Percentiles rank a stretch among this genome's conserved stretches.
These are phyloP conservation scores for Prionailurus viverrinus DNA, from an alignment of 2,113 vertebrate genomes.

Conservation along the genomic window DNA sequence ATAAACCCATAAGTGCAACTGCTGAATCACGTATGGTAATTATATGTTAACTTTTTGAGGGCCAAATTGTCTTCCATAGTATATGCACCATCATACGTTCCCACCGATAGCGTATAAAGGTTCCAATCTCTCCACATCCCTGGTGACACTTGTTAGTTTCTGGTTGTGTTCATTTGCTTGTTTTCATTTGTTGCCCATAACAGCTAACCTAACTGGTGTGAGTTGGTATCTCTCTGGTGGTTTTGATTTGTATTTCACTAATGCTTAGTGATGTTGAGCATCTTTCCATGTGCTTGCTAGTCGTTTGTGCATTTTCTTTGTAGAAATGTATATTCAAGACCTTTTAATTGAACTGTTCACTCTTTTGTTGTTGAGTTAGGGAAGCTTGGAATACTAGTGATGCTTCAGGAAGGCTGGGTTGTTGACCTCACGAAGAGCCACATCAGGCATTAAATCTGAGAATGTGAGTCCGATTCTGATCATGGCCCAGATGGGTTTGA, in stretches of 20 bases:
- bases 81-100: neutral
- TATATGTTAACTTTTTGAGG: neutral
- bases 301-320: neutral
- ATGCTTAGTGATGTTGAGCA: neutral
- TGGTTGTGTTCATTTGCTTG: neutral
- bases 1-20: neutral
- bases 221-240: neutral
- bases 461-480: accelerated
- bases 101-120: neutral
- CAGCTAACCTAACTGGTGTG: no score
- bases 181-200: neutral
- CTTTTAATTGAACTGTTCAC: neutral
- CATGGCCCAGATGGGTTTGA: accelerated
- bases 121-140: neutral
- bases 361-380: neutral
- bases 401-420: neutral
- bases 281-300: neutral
- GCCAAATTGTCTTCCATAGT: neutral
- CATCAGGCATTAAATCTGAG: no score
- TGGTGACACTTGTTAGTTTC: neutral
- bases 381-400: neutral
- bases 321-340: neutral
- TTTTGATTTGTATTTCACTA: neutral
- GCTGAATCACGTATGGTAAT: no score
- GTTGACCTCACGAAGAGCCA: accelerated